phyloP scores from a whole-genome alignment of 2,797 vertebrate species.

The Hydrolagus colliei region DNA sequence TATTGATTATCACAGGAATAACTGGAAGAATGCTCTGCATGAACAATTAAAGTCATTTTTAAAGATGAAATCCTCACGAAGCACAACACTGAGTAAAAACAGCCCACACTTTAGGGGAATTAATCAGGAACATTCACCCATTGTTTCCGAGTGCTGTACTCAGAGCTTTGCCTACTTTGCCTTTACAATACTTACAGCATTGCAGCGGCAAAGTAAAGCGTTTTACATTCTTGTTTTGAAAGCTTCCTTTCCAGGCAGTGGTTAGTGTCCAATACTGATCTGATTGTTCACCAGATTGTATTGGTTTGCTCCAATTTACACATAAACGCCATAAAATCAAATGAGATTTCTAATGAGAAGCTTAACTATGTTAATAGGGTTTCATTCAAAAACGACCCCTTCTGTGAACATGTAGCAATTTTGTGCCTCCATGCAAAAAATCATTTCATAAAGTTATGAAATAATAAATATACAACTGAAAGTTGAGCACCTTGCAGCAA shows the following conservation, averaged over 20 bases:
- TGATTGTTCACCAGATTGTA: neutral
- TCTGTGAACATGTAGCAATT: too few species aligned
- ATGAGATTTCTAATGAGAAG: neutral
- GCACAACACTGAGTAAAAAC: neutral
- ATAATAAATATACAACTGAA: neutral
- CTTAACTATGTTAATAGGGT: neutral
- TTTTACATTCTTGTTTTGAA: neutral
- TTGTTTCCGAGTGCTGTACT: neutral
- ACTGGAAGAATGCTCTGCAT: neutral
- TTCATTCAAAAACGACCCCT: neutral
- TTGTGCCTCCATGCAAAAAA: neutral
- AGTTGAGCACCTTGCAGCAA: neutral
- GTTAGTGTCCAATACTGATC: neutral
- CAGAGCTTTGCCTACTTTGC: neutral
- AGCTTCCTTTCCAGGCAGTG: neutral
- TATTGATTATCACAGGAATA: neutral
- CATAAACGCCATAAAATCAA: neutral
- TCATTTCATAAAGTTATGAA: neutral
- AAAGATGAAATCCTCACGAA: neutral
- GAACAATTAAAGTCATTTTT: neutral
- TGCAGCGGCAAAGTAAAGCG: neutral
- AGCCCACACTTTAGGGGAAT: neutral
- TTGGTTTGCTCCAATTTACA: neutral
- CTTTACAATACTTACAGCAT: too few species aligned
- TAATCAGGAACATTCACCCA: neutral